A percentile compares a stretch with the other conserved stretches of the same genome.
These are phyloP conservation scores for Eristalinus aeneus DNA, from an alignment of 2,888 invertebrate species.

Conservation along the genomic window DNA sequence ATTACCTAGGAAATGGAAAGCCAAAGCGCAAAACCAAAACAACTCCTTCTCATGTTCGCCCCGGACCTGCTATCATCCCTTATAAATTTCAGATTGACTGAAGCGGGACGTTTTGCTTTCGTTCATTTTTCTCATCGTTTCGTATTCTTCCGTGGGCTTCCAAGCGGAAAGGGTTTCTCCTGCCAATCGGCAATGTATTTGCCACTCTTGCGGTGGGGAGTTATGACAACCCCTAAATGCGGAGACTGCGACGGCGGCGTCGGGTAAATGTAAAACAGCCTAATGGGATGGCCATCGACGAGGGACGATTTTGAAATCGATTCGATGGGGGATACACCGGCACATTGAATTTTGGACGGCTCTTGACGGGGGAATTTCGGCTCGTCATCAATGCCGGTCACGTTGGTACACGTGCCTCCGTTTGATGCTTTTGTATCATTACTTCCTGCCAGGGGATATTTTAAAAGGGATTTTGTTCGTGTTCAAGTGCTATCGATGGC, in stretches of 20 bases:
- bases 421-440: background rate
- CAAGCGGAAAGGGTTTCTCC: background rate
- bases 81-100: background rate
- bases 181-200: background rate
- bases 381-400: background rate
- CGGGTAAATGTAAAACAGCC: background rate
- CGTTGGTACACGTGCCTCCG: background rate
- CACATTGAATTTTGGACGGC: background rate
- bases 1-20: background rate
- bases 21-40: background rate
- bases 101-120: background rate
- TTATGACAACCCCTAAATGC: background rate
- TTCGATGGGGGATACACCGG: background rate
- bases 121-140: background rate
- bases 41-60: background rate
- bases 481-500: background rate
- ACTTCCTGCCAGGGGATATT: background rate
- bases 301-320: background rate
- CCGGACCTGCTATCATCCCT: background rate
- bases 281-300: background rate
- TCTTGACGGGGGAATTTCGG: background rate
- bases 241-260: background rate
- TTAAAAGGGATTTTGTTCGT: background rate
- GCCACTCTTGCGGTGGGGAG: background rate
- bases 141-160: background rate